Evolutionary conservation across 30 jellyfish, hydroid and myxozoan species (phyloP).

Genomic region (Chrysaora quinquecirrha): DNA sequence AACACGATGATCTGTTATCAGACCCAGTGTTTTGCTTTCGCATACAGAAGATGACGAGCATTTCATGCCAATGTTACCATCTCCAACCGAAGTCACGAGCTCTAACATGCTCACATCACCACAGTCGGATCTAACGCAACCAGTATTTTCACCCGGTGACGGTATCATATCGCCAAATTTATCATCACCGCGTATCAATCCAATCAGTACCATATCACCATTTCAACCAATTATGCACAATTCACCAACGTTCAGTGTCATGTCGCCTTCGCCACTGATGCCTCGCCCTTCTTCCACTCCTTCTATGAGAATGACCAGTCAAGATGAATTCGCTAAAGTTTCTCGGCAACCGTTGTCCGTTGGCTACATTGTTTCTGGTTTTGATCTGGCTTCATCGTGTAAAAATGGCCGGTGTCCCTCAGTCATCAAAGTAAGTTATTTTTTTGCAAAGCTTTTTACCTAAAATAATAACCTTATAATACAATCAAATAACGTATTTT

Average conservation of each 20-base stretch:
- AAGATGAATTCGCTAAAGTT: conserved; percentile 33
- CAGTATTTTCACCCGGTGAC: conserved; percentile 71
- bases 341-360: conserved; percentile 57
- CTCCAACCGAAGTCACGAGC: conserved; percentile 84
- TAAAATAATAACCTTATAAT: no score
- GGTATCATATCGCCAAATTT: conserved; percentile 53
- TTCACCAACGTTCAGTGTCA: conserved; percentile 56
- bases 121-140: conserved; percentile 71
- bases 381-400: conserved; percentile 2
- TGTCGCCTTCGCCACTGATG: conserved; percentile 59
- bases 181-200: conserved; percentile 27
- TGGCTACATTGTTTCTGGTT: conserved; percentile 58
- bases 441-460: no score
- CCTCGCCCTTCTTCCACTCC: conserved; percentile 60
- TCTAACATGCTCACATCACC: conserved; percentile 75
- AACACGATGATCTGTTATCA: conserved; percentile 46
- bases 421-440: conserved; percentile 39
- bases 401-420: conserved; percentile 8
- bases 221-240: conserved; percentile 73
- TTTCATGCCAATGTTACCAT: conserved; percentile 75
- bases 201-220: conserved; percentile 80
- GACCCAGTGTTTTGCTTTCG: conserved; percentile 48
- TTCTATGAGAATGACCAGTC: not conserved
- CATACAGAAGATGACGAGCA: conserved; percentile 53
- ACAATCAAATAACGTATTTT: no score